Conservation (phyloP, 2,888 invertebrate species). For the Allophyes oxyacanthae region DNA sequence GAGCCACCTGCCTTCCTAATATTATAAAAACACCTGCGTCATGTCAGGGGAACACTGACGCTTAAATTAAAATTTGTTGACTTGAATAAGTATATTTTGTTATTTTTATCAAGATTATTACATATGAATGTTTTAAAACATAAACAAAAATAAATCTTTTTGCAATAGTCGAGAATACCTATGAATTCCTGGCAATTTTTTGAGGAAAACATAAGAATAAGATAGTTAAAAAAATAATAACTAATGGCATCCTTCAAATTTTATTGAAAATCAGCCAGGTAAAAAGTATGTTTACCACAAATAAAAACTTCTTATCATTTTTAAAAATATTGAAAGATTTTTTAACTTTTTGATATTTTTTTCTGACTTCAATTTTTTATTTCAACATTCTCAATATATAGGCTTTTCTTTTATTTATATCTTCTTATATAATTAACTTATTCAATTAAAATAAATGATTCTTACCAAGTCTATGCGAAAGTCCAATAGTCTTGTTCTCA, state of each 20-base stretch:
- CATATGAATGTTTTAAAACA: too few species aligned
- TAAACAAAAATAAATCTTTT: background rate
- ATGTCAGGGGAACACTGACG: slow-evolving; percentile 35
- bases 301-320: too few species aligned
- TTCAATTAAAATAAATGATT: slow-evolving; percentile 28
- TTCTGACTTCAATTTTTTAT: background rate
- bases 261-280: slow-evolving; percentile 3
- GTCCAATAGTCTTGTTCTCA: slow-evolving; percentile 94
- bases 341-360: background rate
- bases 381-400: too few species aligned
- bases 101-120: too few species aligned
- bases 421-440: too few species aligned
- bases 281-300: too few species aligned
- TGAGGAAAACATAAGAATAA: background rate
- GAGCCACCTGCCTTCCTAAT: slow-evolving; percentile 25
- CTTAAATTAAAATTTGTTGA: slow-evolving; percentile 4
- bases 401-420: too few species aligned
- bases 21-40: slow-evolving; percentile 48
- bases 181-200: background rate
- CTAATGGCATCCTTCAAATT: slow-evolving; percentile 8
- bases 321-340: too few species aligned
- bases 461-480: slow-evolving; percentile 93
- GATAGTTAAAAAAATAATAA: background rate
- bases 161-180: background rate
- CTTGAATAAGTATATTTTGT: background rate